Base-by-base conservation (phyloP, 2,113 vertebrate species). In the Thomomys bottae region DNA sequence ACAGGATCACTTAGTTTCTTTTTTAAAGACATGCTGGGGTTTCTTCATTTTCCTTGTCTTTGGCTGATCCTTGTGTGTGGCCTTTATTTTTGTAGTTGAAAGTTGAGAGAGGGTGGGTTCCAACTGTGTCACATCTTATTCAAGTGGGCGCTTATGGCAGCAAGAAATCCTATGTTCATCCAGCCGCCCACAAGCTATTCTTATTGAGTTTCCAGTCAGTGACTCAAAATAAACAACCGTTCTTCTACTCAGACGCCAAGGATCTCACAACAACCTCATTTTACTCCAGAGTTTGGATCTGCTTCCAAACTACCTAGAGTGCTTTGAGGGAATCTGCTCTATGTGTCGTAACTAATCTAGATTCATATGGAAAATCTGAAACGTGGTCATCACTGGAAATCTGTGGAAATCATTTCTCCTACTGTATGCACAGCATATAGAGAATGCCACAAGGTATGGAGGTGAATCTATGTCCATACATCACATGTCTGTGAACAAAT, bases 71-170 rank as follows among this genome's bases (percentile, higher is more conserved):
- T 59, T 78, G 24, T 89, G 73, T 23, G 86, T 93, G 71, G 82
- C 30, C 63, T 88, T 76, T 68, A 32, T 66, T 68, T 78, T 34
- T 86, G 63, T 0, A 3, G 72, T 18, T 63, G 85, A 88, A 75
- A 87, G 42, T 72, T 28, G 70, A 54, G 28, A 61, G 26, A 18
- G 23, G 6, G 32, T 24, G 8, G 54, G 9, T 54, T 83, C 79
- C 84, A 79, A 76, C 24, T 76, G 32, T 40, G 34, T 89, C 88
- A 83, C 26, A 9, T 84, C 79, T 79, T 61, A 86, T 73, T 40
- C n/a, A 15, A 82, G 38, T 32, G 87, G 78, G 49, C 38, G 26
- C 63, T 59, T 71, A 42, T 54, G 45, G 84, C 38, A 66, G 24
- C 67, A 34, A 17, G n/a, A 78, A 67, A 76, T 71, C 68, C 15